Evolutionary conservation across 2,113 vertebrate species (phyloP).

Genomic region (Alces alces): DNA sequence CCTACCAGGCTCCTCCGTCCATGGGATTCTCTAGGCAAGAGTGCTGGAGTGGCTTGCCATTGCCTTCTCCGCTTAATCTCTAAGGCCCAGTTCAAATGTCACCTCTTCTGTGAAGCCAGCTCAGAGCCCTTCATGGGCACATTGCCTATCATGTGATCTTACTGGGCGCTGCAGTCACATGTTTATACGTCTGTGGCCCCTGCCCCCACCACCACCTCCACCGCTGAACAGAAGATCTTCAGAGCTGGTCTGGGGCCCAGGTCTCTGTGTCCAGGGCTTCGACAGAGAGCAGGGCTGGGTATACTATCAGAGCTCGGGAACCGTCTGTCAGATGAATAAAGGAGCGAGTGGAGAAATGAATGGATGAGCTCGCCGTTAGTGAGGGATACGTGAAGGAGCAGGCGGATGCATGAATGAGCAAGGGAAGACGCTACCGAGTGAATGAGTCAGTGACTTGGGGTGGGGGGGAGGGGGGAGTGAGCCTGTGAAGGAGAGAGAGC

Average conservation of each 20-base stretch:
- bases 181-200: not conserved
- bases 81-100: not conserved
- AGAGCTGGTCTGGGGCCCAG: not conserved
- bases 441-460: slow-evolving; percentile 32
- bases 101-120: not conserved
- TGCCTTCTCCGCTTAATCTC: not conserved
- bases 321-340: not conserved
- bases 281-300: not conserved
- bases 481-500: not conserved
- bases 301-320: not conserved
- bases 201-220: rapidly evolving
- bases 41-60: not conserved
- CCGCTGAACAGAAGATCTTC: not conserved
- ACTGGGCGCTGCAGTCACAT: not conserved
- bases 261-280: not conserved
- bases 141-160: rapidly evolving
- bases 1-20: not conserved
- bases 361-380: not conserved
- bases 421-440: not conserved
- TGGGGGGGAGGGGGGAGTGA: not conserved
- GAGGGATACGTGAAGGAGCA: not conserved
- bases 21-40: not conserved
- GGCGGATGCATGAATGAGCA: slow-evolving; percentile 37
- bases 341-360: not conserved
- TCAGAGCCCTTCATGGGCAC: not conserved